Conservation (phyloP, 2,888 invertebrate genomes). For the Melipona beecheii region DNA sequence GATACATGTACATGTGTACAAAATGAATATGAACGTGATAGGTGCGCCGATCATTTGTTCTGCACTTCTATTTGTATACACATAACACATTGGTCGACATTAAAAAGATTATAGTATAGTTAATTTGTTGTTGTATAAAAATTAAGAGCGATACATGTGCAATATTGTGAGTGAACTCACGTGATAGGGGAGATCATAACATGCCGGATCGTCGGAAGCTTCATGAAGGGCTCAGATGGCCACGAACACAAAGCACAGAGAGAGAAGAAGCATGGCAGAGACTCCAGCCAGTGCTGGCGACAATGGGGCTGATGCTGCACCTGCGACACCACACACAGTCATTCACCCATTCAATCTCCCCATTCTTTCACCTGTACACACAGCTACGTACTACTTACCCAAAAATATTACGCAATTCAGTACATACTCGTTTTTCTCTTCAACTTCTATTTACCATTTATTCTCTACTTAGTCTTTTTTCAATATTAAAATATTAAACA, state of each 20-base stretch:
- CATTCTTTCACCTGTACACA: constrained; percentile 72
- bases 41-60: background rate
- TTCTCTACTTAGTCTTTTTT: constrained; percentile 27
- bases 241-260: constrained; percentile 85
- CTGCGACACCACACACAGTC: constrained; percentile 84
- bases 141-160: constrained; percentile 67
- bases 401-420: constrained; percentile 58
- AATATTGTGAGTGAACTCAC: constrained; percentile 82
- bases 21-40: background rate
- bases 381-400: constrained; percentile 74
- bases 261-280: constrained; percentile 84
- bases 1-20: background rate
- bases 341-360: constrained; percentile 78
- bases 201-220: constrained; percentile 83
- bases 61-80: background rate
- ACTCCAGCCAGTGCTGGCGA: constrained; percentile 83
- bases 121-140: constrained; percentile 3
- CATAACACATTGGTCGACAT: background rate
- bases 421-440: constrained; percentile 49
- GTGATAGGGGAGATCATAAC: constrained; percentile 81
- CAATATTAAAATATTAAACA: background rate
- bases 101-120: background rate
- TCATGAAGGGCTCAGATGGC: constrained; percentile 83
- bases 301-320: constrained; percentile 83
- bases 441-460: constrained; percentile 29